A percentile compares a stretch with the other conserved stretches of the same genome.
Evolutionary conservation across 2,797 vertebrate species (phyloP).

Genomic region (Bryconaethiops microstoma): DNA sequence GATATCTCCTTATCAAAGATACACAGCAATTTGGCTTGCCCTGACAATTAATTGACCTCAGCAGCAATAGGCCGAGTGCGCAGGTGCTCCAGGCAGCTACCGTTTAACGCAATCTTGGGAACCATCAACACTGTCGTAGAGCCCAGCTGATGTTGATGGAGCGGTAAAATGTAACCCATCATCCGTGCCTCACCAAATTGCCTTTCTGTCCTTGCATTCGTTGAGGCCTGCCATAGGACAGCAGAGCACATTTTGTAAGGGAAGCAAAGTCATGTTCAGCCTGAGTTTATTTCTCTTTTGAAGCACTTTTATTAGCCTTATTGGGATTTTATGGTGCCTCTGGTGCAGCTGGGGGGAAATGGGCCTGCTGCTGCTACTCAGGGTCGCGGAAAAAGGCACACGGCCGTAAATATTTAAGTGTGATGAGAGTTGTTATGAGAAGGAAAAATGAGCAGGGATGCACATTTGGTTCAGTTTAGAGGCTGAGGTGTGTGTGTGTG

Average conservation of each 20-base stretch:
- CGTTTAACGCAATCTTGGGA: conserved; percentile 46
- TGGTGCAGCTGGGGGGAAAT: conserved; percentile 32
- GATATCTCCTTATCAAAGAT: conserved; percentile 51
- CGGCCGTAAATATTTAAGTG: conserved; percentile 44
- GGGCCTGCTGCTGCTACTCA: conserved; percentile 19
- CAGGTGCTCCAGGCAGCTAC: conserved; percentile 57
- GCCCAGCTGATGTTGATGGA: conserved; percentile 34
- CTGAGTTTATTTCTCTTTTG: conserved; percentile 42
- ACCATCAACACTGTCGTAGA: conserved; percentile 33
- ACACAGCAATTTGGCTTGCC: not conserved
- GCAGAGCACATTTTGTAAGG: conserved; percentile 9
- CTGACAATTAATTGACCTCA: conserved; percentile 15
- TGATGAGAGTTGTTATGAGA: conserved; percentile 37
- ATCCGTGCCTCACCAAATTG: conserved; percentile 32
- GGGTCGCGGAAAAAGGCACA: conserved; percentile 12
- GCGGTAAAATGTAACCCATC: conserved; percentile 32
- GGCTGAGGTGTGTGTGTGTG: conserved; percentile 3
- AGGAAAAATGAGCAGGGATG: not conserved
- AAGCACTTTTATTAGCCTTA: conserved; percentile 43
- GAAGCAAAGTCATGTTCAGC: conserved; percentile 26
- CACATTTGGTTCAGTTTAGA: not conserved
- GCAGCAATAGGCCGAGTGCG: conserved; percentile 25
- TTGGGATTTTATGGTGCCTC: conserved; percentile 41
- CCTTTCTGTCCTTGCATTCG: conserved; percentile 41
- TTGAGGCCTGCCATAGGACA: conserved; percentile 21